Conservation (phyloP, 1,140 invertebrate genomes). For the Paraescarpia echinospica region DNA sequence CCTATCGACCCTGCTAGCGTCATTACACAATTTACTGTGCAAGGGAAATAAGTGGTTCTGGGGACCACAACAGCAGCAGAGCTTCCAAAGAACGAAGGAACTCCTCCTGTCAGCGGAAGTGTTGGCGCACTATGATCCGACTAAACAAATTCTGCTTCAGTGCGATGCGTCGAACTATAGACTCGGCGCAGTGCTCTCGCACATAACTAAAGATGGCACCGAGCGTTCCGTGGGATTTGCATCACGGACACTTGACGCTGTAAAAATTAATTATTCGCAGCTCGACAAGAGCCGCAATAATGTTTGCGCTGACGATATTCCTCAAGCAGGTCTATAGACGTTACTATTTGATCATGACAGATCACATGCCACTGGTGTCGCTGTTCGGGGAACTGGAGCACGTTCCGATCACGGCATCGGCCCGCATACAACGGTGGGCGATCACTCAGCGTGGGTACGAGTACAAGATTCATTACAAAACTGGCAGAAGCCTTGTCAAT, state of each 20-base stretch:
- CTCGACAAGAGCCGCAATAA: constrained; percentile 59
- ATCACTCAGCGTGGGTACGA: no score
- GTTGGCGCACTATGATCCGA: constrained; percentile 40
- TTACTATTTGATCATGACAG: constrained; percentile 39
- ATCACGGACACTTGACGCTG: constrained; percentile 26
- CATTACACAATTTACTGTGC: constrained; percentile 19
- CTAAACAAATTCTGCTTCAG: constrained; percentile 36
- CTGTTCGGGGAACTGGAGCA: no score
- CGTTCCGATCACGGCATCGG: no score
- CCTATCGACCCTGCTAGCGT: constrained; percentile 21
- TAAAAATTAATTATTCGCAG: constrained; percentile 58
- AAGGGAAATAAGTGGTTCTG: constrained; percentile 11
- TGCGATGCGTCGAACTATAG: constrained; percentile 45
- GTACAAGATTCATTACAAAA: no score
- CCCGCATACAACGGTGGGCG: no score
- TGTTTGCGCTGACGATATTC: constrained; percentile 61
- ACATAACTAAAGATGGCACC: constrained; percentile 37
- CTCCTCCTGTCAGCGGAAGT: constrained; percentile 20
- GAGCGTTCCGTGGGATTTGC: constrained; percentile 23
- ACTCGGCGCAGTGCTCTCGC: constrained; percentile 45
- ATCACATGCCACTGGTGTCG: constrained; percentile 43
- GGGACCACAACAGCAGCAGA: background rate
- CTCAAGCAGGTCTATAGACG: constrained; percentile 58
- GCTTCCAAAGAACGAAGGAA: constrained; percentile 12
- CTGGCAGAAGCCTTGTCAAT: no score